Evolutionary conservation across 2,797 vertebrate species (phyloP).

Genomic region (Petrocephalus sullivani): DNA sequence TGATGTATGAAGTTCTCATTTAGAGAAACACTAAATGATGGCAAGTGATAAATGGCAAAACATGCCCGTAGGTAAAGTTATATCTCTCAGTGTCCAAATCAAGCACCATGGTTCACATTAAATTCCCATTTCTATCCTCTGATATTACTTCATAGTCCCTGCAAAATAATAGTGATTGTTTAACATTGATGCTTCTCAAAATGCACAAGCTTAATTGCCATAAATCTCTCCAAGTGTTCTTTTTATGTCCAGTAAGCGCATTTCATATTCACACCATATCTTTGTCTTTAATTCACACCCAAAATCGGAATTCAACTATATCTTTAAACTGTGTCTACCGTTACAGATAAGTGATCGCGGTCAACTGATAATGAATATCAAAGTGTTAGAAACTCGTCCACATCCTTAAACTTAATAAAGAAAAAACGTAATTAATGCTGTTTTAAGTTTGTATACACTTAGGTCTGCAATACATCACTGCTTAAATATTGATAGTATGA

Average conservation of each 20-base stretch:
- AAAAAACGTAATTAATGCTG: neutral
- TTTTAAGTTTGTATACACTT: neutral
- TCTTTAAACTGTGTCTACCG: neutral
- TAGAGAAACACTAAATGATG: neutral
- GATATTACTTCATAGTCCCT: neutral
- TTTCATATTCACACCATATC: neutral
- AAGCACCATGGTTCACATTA: neutral
- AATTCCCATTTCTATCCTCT: neutral
- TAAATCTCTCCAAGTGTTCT: neutral
- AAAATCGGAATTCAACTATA: no score
- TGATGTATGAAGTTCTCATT: neutral
- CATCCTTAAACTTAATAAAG: neutral
- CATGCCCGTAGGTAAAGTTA: neutral
- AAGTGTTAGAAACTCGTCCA: neutral
- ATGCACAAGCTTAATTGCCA: neutral
- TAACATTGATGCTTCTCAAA: neutral
- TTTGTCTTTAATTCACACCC: neutral
- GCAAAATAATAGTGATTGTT: neutral
- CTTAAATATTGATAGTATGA: neutral
- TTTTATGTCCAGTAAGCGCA: neutral
- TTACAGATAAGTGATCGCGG: neutral
- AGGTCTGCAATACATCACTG: neutral
- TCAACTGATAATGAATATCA: neutral
- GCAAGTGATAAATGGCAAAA: neutral
- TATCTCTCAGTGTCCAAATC: neutral